Base-by-base conservation (phyloP, 1,140 invertebrate species). In the Trachymyrmex septentrionalis region DNA sequence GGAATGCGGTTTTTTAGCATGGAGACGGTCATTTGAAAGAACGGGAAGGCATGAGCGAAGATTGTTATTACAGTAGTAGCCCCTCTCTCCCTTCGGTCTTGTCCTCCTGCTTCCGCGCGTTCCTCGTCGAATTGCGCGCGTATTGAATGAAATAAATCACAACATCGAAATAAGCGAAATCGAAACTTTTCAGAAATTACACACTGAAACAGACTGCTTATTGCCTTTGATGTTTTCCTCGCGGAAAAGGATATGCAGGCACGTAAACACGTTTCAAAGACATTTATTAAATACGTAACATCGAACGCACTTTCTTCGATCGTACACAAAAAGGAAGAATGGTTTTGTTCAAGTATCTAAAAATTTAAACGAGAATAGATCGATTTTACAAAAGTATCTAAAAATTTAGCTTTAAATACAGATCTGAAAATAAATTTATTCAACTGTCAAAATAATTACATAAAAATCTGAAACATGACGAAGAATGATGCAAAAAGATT, bases 1-100 rank as follows among this genome's bases (percentile, higher is more conserved):
- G 91, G 91, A 91, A 92, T 92, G 91, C 87, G 91, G 90, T 91
- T 84, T 88, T 88, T 69, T 88, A 44, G 10, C 38, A 44, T 44
- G 38, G 64, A 14, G 24, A 14, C 10, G 19, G 24, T 27, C 50
- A 30, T 27, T 55, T 16, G 34, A 81, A 21, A 27, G 55, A 67
- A 78, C 16, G 38, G 21, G 38, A 4, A 44, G 63, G 19, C 16
- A 63, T 24, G 34, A 77, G 16, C 9, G 64, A 55, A 69, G 48
- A 44, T 44, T 44, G 12, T 44, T 44, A 44, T 44, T 16, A 50
- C 19, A 44, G 38, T 50, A 57, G 69, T 21, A 19, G 16, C 21
- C n/a, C n/a, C n/a, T 57, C n/a, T 73, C 34, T 48, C 10, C 21
- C 59, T 63, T 30, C 50, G 21, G 6, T 24, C 27, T 72, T 16